A percentile compares a stretch with the other conserved stretches of the same genome.
These are phyloP conservation scores for Caenorhabditis angaria DNA, from an alignment of 2,888 invertebrate species.

Conservation along the genomic window DNA sequence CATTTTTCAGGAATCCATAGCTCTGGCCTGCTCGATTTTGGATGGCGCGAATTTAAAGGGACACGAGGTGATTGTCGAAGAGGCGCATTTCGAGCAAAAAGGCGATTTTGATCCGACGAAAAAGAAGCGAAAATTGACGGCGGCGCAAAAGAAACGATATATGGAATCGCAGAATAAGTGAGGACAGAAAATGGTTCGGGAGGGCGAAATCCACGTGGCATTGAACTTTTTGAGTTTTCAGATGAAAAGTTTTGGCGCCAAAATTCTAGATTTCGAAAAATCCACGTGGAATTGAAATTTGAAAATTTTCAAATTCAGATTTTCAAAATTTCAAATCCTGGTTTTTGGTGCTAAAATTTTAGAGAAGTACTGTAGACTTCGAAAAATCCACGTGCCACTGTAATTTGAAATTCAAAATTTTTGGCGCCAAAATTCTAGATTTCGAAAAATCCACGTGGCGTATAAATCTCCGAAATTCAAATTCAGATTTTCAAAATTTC, in stretches of 20 bases:
- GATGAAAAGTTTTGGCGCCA: no score
- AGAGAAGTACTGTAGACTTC: conserved; percentile 6
- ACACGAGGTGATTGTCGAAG: conserved; percentile 82
- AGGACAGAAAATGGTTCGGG: no score
- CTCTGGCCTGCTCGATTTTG: conserved; percentile 87
- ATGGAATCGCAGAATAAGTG: conserved; percentile 90
- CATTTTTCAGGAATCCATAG: conserved; percentile 86
- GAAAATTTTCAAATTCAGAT: no score
- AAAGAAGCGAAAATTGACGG: conserved; percentile 85
- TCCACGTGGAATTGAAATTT: no score
- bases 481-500: not conserved
- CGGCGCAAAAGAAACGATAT: conserved; percentile 83
- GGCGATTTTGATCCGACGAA: conserved; percentile 85
- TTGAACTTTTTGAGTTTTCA: no score
- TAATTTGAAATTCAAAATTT: no score
- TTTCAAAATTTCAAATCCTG: not conserved
- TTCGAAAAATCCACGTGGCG: no score
- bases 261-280: no score
- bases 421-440: no score
- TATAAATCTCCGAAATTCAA: no score
- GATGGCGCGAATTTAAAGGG: conserved; percentile 81
- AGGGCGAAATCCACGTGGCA: no score
- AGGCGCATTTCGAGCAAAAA: conserved; percentile 92
- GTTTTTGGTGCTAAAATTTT: not conserved
- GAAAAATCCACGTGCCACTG: no score